Conservation (phyloP, 2,888 invertebrate genomes). For the Caenorhabditis parvicauda region DNA sequence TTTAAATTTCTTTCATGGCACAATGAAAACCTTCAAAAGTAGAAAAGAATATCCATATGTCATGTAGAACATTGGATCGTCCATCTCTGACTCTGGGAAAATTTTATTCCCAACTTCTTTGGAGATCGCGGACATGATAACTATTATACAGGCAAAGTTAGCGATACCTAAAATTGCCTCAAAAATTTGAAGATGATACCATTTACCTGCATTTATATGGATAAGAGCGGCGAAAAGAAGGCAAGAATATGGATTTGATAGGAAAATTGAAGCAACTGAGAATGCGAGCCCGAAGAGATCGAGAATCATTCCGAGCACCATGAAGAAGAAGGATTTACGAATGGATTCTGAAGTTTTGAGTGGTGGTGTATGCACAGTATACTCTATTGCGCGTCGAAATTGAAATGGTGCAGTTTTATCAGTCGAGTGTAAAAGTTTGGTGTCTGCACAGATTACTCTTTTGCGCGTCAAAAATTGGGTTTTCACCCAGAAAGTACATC, state of each 20-base stretch:
- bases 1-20: neutral
- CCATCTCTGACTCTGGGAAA: slow-evolving; percentile 58
- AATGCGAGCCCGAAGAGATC: slow-evolving; percentile 33
- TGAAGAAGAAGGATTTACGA: slow-evolving; percentile 49
- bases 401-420: too few species aligned
- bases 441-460: too few species aligned
- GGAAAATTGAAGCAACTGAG: slow-evolving; percentile 43
- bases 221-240: slow-evolving; percentile 49
- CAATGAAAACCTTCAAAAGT: slow-evolving; percentile 46
- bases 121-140: slow-evolving; percentile 59
- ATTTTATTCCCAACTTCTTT: slow-evolving; percentile 62
- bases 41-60: slow-evolving; percentile 60
- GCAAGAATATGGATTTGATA: slow-evolving; percentile 48
- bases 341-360: slow-evolving; percentile 59
- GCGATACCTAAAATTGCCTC: slow-evolving; percentile 56
- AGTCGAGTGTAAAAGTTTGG: too few species aligned
- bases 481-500: too few species aligned
- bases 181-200: too few species aligned
- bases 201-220: slow-evolving; percentile 58
- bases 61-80: slow-evolving; percentile 61
- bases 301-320: slow-evolving; percentile 43
- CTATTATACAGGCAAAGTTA: slow-evolving; percentile 59
- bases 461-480: too few species aligned
- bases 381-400: too few species aligned
- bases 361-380: too few species aligned